Base-by-base conservation (phyloP, 2,888 invertebrate genomes). In the Lasioglossum leucozonium region DNA sequence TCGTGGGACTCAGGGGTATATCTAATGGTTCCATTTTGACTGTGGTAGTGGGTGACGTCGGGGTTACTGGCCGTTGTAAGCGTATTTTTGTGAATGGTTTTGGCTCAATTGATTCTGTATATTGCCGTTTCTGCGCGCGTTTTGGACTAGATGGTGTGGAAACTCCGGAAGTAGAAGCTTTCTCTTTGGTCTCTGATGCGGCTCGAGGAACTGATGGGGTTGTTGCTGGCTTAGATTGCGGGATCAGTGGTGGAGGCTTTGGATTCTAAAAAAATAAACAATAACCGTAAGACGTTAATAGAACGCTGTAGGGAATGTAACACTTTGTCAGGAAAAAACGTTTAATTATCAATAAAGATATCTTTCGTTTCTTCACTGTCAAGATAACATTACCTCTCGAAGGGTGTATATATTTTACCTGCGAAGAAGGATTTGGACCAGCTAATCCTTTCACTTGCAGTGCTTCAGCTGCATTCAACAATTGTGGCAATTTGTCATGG, bases 381-480 rank as follows among this genome's bases (percentile, higher is more conserved):
- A 13, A 58, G 58, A 58, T 58, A 30, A 30, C 30, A 62, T 62
- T 62, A 62, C 30, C 6, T 62, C 26, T 62, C 6, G 5, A 22
- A 65, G 18, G 13, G 18, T 34, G 18, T 3, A 42, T 30, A 0
- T 16, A 18, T 42, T 67, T 81, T 84, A 94, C 94, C 92, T 93
- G 94, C 6, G 94, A 91, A 5, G 94, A 93, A 47, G 93, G 93
- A 86, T 92, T 94, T 10, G 95, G 94, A 44, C 94, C 95, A 13
- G 94, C 94, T 62, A 96, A 93, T 91, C 98, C 98, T 92, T 98
- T 96, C 84, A 98, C 98, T 93, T 98, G 98, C 91, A 98, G 94
- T 26, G 98, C 97, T 93, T 98, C 98, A 0, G 98, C 98, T 0
- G 98, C 98, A 92, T 97, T 97, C 16, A 98, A 95, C n/a, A 98